Evolutionary conservation across 1,140 invertebrate genomes (phyloP).

Genomic region (Drosophila mojavensis): DNA sequence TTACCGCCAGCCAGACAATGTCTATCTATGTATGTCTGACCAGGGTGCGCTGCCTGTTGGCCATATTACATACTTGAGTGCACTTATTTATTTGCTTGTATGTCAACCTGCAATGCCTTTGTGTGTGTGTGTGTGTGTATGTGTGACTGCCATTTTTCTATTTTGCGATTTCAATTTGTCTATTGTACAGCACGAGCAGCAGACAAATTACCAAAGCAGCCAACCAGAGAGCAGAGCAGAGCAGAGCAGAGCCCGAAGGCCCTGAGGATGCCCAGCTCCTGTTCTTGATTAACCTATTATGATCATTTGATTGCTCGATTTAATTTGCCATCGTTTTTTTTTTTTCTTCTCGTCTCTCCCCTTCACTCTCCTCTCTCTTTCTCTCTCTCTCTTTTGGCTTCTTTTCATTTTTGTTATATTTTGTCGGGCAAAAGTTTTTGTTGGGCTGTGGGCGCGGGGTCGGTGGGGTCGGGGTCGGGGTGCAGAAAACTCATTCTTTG

Average conservation of each 20-base stretch:
- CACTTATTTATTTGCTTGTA: constrained; percentile 81
- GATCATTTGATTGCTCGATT: constrained; percentile 82
- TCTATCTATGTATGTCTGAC: constrained; percentile 43
- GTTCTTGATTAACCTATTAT: constrained; percentile 82
- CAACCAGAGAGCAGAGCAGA: not conserved
- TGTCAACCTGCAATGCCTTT: constrained; percentile 62
- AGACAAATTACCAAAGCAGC: constrained; percentile 41
- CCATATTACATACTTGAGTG: constrained; percentile 82
- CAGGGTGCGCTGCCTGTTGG: constrained; percentile 50
- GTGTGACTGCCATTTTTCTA: constrained; percentile 64
- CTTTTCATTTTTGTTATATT: constrained; percentile 12
- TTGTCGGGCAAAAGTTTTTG: not conserved
- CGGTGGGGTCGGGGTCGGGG: not conserved
- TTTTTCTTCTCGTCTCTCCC: not conserved
- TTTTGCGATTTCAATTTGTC: constrained; percentile 67
- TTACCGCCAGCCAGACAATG: constrained; percentile 36
- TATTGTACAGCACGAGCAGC: constrained; percentile 48
- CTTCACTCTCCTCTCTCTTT: constrained; percentile 5
- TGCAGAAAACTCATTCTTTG: constrained; percentile 28
- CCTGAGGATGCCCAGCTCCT: constrained; percentile 39
- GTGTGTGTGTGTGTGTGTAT: constrained; percentile 38
- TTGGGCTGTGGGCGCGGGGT: too few relatives aligned
- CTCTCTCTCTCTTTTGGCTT: not conserved
- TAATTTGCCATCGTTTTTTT: constrained; percentile 66
- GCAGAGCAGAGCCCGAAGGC: constrained; percentile 10